phyloP scores from a whole-genome alignment of 2,888 invertebrate species.

The Amiota minor region DNA sequence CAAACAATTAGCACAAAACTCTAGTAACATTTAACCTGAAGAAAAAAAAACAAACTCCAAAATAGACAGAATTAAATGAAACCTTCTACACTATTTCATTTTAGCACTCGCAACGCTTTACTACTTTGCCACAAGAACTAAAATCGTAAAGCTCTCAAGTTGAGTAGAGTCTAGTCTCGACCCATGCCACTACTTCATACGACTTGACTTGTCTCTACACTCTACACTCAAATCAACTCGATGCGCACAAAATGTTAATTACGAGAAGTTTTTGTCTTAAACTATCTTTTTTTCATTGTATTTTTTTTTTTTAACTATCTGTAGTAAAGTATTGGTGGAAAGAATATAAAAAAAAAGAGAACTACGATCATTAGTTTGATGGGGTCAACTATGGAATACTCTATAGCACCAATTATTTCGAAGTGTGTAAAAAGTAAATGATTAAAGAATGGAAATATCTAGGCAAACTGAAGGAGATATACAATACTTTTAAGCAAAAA shows the following conservation, averaged over 20 bases:
- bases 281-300: too few relatives aligned
- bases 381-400: too few relatives aligned
- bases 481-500: too few relatives aligned
- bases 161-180: slow-evolving; percentile 5
- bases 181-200: not conserved
- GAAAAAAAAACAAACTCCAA: not conserved
- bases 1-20: slow-evolving; percentile 23
- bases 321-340: too few relatives aligned
- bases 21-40: slow-evolving; percentile 15
- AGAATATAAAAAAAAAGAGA: too few relatives aligned
- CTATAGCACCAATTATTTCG: too few relatives aligned
- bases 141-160: not conserved
- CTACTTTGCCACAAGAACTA: not conserved
- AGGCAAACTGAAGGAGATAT: too few relatives aligned
- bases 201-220: not conserved
- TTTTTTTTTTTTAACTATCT: too few relatives aligned
- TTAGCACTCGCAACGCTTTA: slow-evolving; percentile 17
- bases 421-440: too few relatives aligned
- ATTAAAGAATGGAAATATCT: too few relatives aligned
- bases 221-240: slow-evolving; percentile 3
- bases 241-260: slow-evolving; percentile 25
- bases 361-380: too few relatives aligned
- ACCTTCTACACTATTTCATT: slow-evolving; percentile 23
- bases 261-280: slow-evolving; percentile 7
- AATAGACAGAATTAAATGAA: slow-evolving; percentile 5